Percentiles rank a stretch among this genome's conserved stretches.
phyloP scores from a whole-genome alignment of 2,797 vertebrate genomes.

The Hapalemur alaotrensis region DNA sequence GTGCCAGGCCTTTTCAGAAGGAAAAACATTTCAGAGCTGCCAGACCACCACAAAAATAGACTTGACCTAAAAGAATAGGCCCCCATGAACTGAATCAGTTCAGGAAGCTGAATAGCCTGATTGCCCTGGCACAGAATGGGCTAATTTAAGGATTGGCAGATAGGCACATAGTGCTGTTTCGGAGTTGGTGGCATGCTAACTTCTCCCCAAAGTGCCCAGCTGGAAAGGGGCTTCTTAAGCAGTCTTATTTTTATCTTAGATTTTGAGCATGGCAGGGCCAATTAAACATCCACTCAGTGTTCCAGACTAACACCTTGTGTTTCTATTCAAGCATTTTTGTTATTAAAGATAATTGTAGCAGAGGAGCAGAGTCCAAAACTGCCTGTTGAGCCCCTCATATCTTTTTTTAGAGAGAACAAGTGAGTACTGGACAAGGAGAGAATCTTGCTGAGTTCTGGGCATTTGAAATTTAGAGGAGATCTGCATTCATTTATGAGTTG shows the following conservation, averaged over 20 bases:
- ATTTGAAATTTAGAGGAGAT: background rate
- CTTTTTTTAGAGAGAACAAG: slow-evolving; percentile 32
- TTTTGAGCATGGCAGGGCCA: slow-evolving; percentile 66
- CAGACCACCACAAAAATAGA: slow-evolving; percentile 59
- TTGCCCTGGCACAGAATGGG: slow-evolving; percentile 4
- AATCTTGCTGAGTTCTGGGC: slow-evolving; percentile 29
- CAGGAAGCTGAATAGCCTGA: slow-evolving; percentile 46
- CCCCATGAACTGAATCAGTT: slow-evolving; percentile 32
- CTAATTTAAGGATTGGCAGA: slow-evolving; percentile 65
- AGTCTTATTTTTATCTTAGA: slow-evolving; percentile 66
- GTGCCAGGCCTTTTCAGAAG: background rate
- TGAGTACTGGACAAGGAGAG: slow-evolving; percentile 39
- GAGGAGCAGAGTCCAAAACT: slow-evolving; percentile 57
- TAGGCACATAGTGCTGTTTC: background rate
- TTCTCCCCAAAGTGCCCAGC: slow-evolving; percentile 56
- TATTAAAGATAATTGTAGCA: slow-evolving; percentile 73
- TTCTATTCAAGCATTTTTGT: slow-evolving; percentile 64
- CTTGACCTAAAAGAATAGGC: slow-evolving; percentile 50
- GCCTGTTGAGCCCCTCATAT: background rate
- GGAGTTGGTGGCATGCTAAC: slow-evolving; percentile 45
- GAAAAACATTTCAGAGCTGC: slow-evolving; percentile 47
- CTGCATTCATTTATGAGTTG: slow-evolving; percentile 10
- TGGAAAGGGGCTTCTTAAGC: slow-evolving; percentile 59
- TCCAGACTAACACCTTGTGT: slow-evolving; percentile 63
- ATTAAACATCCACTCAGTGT: slow-evolving; percentile 76